Percentiles rank a stretch among this genome's conserved stretches.
Conservation (phyloP, 2,113 vertebrate genomes). For the Lutjanus erythropterus region DNA sequence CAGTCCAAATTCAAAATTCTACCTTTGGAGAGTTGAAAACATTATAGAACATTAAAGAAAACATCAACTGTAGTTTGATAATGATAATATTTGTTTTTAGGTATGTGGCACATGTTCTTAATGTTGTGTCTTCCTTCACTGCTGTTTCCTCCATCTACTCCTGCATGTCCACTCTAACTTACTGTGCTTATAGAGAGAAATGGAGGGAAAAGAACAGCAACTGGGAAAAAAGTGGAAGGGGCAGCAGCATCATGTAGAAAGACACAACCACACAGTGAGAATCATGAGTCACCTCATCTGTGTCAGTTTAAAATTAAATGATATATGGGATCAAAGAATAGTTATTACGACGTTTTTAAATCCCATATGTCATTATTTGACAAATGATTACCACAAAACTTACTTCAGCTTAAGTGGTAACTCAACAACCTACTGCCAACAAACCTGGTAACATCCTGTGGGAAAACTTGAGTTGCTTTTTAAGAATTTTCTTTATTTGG, state of each 20-base stretch:
- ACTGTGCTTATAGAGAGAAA: background rate
- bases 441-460: background rate
- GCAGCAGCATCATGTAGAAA: background rate
- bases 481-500: background rate
- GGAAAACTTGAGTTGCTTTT: background rate
- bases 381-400: background rate
- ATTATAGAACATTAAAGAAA: background rate
- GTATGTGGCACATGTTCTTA: background rate
- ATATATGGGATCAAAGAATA: too few relatives aligned
- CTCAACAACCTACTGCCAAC: background rate
- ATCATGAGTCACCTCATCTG: conserved; percentile 11
- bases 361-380: background rate
- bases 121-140: background rate
- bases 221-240: background rate
- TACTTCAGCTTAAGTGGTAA: background rate
- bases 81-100: background rate
- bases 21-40: background rate
- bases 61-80: background rate
- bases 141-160: background rate
- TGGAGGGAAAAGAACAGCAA: background rate
- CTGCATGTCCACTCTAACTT: background rate
- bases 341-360: too few relatives aligned
- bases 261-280: background rate
- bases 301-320: background rate
- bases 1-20: background rate